Base-by-base conservation (phyloP, 2,113 vertebrate species). In the Alligator mississippiensis region DNA sequence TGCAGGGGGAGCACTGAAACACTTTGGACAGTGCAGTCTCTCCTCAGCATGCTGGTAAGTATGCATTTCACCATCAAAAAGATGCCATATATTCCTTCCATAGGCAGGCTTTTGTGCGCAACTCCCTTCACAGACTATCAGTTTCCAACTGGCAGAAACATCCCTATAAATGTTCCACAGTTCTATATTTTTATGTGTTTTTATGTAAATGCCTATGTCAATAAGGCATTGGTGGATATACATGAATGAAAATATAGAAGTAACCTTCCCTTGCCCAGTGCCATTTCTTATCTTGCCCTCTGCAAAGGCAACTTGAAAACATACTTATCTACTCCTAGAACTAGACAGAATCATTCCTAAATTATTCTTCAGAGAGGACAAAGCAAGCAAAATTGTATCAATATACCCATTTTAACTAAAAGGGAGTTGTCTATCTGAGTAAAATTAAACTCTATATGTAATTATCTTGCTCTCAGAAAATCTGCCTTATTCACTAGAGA, bases 391-490 rank as follows among this genome's bases (percentile, higher is more conserved):
- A 93, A 60, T 13, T 85, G 75, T 60, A 90, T 82, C 85, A 91
- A n/a, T 66, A 55, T n/a, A 16, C 91, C 74, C 2, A 76, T 92
- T 91, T 94, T 79, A 90, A 79, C 55, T 61, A 58, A 79, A 90
- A 87, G 80, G 22, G 58, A 93, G 68, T 90, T 89, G 60, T 82
- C 66, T 92, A 80, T 87, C 11, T 77, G 93, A 96, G 78, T 60
- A 92, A 74, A 94, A 89, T 89, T 95, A 92, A 72, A 87, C 17
- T 92, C 60, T 78, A 13, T 64, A 77, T 64, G 63, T 72, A 93
- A 92, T 95, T 95, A 93, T 90, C 70, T 90, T 91, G 57, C 80
- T 88, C 64, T 92, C 81, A 93, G n/a, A 95, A 96, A 91, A 88
- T 84, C 84, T 93, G 38, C 63, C 30, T 92, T 83, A 90, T 94